Conservation (phyloP, 2,113 vertebrate genomes). For the Perognathus longimembris region DNA sequence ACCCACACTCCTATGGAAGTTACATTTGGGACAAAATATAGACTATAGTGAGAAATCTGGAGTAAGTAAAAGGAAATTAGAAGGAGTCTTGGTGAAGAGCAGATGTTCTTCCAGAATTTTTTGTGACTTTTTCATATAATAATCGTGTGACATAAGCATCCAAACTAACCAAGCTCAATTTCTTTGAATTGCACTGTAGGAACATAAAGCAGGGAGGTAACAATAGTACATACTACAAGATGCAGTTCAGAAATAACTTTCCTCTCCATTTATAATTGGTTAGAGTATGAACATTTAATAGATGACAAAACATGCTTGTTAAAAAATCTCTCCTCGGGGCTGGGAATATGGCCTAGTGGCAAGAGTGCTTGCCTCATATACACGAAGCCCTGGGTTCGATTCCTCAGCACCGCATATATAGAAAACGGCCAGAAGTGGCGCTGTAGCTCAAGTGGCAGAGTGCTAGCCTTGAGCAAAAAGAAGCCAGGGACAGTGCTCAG, state of each 20-base stretch:
- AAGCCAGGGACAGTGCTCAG: too few species aligned
- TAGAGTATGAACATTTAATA: slow-evolving; percentile 9
- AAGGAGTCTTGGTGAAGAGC: slow-evolving; percentile 28
- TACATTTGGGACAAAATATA: slow-evolving; percentile 13
- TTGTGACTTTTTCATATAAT: slow-evolving; percentile 63
- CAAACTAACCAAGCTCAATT: slow-evolving; percentile 66
- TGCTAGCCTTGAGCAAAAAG: too few species aligned
- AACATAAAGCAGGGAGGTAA: slow-evolving; percentile 20
- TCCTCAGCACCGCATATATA: too few species aligned
- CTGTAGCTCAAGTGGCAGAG: too few species aligned
- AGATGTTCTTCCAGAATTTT: slow-evolving; percentile 36
- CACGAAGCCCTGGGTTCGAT: too few species aligned
- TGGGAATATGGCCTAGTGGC: too few species aligned
- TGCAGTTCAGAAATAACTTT: background rate
- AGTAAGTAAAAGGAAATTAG: slow-evolving; percentile 52
- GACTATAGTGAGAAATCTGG: slow-evolving; percentile 18
- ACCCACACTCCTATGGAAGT: background rate
- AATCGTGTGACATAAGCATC: slow-evolving; percentile 26
- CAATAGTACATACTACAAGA: slow-evolving; percentile 18
- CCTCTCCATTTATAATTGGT: slow-evolving; percentile 29
- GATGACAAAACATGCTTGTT: slow-evolving; percentile 1
- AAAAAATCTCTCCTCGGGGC: slow-evolving; percentile 58
- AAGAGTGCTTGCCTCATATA: too few species aligned
- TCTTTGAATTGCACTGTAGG: slow-evolving; percentile 44
- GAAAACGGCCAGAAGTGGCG: too few species aligned